Conservation (phyloP, 2,888 invertebrate species). For the Ophion ventricosus region DNA sequence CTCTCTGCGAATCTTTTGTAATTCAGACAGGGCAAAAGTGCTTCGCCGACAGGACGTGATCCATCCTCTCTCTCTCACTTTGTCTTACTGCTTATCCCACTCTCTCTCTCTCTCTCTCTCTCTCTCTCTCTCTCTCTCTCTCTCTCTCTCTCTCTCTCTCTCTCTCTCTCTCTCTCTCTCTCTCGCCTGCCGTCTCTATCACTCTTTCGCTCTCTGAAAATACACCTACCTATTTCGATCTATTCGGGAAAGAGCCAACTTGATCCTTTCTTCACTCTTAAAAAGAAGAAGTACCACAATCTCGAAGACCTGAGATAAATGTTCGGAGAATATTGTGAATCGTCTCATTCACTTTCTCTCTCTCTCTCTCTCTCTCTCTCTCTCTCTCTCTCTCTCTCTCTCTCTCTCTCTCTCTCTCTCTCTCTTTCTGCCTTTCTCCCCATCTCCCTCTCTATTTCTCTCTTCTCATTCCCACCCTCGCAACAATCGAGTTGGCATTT, state of each 20-base stretch:
- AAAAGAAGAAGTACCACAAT: constrained; percentile 9
- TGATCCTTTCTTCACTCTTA: constrained; percentile 18
- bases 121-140: not conserved
- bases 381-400: not conserved
- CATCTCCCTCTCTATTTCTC: not conserved
- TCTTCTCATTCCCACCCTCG: constrained; percentile 7
- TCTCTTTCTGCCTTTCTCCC: not conserved
- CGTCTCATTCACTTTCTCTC: not conserved
- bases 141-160: not conserved
- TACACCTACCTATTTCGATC: not conserved
- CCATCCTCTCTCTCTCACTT: not conserved
- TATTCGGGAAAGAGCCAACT: not conserved
- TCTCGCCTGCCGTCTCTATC: not conserved
- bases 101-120: not conserved
- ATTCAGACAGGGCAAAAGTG: not conserved
- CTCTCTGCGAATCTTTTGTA: not conserved
- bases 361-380: not conserved
- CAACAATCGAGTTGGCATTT: constrained; percentile 43
- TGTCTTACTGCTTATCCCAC: not conserved
- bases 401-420: not conserved
- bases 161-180: not conserved
- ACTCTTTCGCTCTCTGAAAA: not conserved
- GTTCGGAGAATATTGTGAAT: constrained; percentile 37
- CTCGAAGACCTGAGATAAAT: constrained; percentile 28
- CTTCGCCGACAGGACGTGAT: not conserved